These are phyloP conservation scores for Harpagoxenus sublaevis DNA, from an alignment of 2,888 invertebrate species.

Conservation along the genomic window DNA sequence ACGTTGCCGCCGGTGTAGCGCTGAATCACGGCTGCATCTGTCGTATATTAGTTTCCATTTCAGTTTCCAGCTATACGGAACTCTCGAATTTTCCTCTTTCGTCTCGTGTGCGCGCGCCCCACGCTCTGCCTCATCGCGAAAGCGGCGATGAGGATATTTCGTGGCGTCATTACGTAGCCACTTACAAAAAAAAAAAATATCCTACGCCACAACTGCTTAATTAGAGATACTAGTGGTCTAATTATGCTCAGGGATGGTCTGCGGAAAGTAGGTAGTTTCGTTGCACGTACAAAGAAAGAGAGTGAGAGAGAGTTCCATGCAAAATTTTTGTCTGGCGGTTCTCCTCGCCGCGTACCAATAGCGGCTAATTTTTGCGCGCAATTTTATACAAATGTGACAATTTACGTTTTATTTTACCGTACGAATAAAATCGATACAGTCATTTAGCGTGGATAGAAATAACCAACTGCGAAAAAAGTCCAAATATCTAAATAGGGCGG, in stretches of 20 bases:
- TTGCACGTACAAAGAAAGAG: not conserved
- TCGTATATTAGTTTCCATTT: constrained; percentile 49
- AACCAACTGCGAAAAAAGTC: too few species aligned
- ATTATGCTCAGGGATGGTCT: constrained; percentile 18
- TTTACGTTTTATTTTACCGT: not conserved
- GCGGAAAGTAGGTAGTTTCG: not conserved
- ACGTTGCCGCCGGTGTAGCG: constrained; percentile 34
- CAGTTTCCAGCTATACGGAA: constrained; percentile 43
- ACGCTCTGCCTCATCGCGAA: constrained; percentile 8
- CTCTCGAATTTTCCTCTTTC: constrained; percentile 48
- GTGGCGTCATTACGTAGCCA: constrained; percentile 35
- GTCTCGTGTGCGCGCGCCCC: not conserved
- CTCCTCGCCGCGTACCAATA: not conserved
- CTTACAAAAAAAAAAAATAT: constrained; percentile 46
- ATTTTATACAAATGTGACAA: not conserved
- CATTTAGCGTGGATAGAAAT: not conserved
- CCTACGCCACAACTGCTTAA: constrained; percentile 41
- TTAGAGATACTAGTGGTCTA: constrained; percentile 48
- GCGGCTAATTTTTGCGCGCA: constrained; percentile 18
- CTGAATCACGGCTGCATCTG: constrained; percentile 59
- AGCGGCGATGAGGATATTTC: constrained; percentile 28
- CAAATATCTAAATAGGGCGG: too few species aligned
- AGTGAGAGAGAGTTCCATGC: not conserved
- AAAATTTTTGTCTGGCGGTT: constrained; percentile 32
- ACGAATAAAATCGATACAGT: constrained; percentile 14